Evolutionary conservation across 2,797 vertebrate species (phyloP), one percentile per base, ranked within the genome.

Genomic region (Thaleichthys pacificus): DNA sequence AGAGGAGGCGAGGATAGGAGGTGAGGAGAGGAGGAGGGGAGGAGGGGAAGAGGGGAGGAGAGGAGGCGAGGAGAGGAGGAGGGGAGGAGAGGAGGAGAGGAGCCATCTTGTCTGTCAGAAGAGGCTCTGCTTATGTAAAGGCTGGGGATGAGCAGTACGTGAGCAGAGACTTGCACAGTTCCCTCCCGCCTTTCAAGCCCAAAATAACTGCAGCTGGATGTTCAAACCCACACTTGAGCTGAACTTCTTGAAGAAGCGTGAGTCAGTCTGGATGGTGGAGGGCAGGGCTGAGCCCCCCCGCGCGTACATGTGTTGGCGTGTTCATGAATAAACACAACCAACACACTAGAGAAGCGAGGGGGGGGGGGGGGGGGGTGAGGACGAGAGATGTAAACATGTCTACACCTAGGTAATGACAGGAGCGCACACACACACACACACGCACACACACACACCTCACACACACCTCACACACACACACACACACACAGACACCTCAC

Each of bases 201-300:
- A 91, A 93, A 93, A 93, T 93, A 93, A 87, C 88, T 74, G 71
- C 73, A 69, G 78, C 75, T 3, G 64, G 76, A 77, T 88, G 81
- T 77, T 80, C 83, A 88, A 87, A 83, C 84, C 83, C 85, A 89
- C 88, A 89, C 83, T 85, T 84, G 81, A 84, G 77, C 64, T 72
- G 78, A 80, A 75, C 62, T 79, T 83, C 79, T 69, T 78, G 47
- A 32, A 6, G 22, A 71, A 67, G 68, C 22, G 72, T 1, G 11
- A 42, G 38, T 15, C 4, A 5, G 70, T 69, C 47, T 69, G 81
- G 79, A 77, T 85, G 61, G 75, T 69, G 66, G 77, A 84, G 83
- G 61, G 62, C 22, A 28, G 47, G 49, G 8, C 35, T 22, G 64
- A 60, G 57, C 11, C 47, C 42, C 12, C 71, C n/a, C 62, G 47